Evolutionary conservation across 2,797 vertebrate species (phyloP).

Genomic region (Mormyrus hasselquistii): DNA sequence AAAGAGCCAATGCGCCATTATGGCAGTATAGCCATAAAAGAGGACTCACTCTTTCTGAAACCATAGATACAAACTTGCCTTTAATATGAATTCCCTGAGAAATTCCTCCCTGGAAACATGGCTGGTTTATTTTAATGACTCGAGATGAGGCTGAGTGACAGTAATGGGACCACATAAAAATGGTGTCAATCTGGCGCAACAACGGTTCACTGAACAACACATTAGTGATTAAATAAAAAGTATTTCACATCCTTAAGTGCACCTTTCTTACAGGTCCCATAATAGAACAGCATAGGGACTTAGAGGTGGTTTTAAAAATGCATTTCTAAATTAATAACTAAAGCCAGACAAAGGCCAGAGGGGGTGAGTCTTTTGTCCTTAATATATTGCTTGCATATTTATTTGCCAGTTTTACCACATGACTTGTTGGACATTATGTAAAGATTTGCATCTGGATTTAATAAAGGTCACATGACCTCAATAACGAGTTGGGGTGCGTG

Average conservation of each 20-base stretch:
- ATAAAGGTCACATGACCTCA: neutral
- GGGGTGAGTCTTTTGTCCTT: constrained; percentile 40
- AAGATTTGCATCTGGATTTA: neutral
- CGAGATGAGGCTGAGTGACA: constrained; percentile 61
- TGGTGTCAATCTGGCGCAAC: constrained; percentile 59
- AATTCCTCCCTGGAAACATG: constrained; percentile 52
- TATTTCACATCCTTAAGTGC: constrained; percentile 48
- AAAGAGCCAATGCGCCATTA: neutral
- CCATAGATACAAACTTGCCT: neutral
- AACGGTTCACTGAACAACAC: constrained; percentile 59
- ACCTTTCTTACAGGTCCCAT: constrained; percentile 41
- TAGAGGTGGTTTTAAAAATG: constrained; percentile 39
- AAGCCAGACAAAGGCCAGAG: constrained; percentile 27
- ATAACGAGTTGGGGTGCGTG: neutral
- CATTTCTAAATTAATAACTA: constrained; percentile 43
- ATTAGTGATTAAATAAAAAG: constrained; percentile 57
- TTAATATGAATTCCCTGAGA: constrained; percentile 38
- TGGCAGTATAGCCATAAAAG: neutral
- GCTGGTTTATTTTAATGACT: constrained; percentile 67
- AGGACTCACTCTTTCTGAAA: neutral
- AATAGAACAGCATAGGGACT: constrained; percentile 14
- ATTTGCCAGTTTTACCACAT: constrained; percentile 12
- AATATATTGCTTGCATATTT: constrained; percentile 21
- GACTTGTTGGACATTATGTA: neutral
- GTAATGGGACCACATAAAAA: constrained; percentile 61